These are phyloP conservation scores for Stichopus chloronotus DNA, from an alignment of 35 echinoderm and acorn worm genomes.

Conservation along the genomic window DNA sequence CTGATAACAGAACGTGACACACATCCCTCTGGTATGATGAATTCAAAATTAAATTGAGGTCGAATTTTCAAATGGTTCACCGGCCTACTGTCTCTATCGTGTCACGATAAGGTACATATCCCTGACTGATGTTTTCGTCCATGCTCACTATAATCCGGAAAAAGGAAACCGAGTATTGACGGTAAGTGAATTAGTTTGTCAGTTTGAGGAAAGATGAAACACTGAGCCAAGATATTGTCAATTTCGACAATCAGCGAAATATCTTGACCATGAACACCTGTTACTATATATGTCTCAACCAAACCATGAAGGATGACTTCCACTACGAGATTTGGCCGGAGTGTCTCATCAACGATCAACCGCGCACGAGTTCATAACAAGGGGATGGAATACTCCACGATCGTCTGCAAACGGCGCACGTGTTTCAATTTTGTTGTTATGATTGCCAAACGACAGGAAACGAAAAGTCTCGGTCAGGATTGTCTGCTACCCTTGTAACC, in stretches of 20 bases:
- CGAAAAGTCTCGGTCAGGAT: not conserved
- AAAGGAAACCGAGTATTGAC: not conserved
- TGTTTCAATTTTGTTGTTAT: not conserved
- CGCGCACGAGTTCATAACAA: not conserved
- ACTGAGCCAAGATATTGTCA: too few relatives aligned
- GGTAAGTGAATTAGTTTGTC: not conserved
- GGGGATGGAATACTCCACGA: not conserved
- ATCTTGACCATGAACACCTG: not conserved
- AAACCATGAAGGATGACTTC: not conserved
- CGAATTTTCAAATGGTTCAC: not conserved
- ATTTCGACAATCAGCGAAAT: not conserved
- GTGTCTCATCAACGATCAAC: not conserved
- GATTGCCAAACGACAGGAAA: not conserved
- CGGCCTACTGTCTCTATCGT: not conserved
- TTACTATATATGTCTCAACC: not conserved
- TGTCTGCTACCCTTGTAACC: too few relatives aligned
- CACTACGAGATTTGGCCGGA: not conserved
- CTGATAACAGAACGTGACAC: too few relatives aligned
- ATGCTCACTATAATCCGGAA: not conserved
- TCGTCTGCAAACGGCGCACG: not conserved
- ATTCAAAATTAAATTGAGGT: too few relatives aligned
- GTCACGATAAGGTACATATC: too few relatives aligned
- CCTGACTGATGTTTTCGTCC: not conserved
- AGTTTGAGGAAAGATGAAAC: not conserved
- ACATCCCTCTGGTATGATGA: too few relatives aligned